Evolutionary conservation across 2,113 vertebrate genomes (phyloP).

Genomic region (Bufo bufo): DNA sequence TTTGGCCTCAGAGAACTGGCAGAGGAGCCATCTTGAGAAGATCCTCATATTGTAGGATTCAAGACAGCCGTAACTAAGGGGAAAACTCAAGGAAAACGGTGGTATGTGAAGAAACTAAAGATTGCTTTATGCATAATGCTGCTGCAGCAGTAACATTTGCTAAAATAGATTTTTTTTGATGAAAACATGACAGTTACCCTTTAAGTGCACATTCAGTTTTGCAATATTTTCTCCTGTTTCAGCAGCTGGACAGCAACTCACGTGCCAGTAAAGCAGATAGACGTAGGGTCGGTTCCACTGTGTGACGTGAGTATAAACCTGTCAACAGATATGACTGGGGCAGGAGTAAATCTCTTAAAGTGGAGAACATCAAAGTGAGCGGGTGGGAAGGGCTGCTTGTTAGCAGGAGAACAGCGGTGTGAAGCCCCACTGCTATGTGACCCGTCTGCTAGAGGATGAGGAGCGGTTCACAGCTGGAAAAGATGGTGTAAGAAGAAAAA

Average conservation of each 20-base stretch:
- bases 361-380: background rate
- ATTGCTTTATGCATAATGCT: no score
- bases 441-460: background rate
- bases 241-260: background rate
- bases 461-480: background rate
- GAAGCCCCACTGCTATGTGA: background rate
- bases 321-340: background rate
- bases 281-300: background rate
- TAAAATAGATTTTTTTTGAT: no score
- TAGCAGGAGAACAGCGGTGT: constrained; percentile 6
- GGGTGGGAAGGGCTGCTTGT: constrained; percentile 12
- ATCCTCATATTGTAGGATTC: no score
- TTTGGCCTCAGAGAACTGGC: no score
- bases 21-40: no score
- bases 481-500: background rate
- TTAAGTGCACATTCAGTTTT: no score
- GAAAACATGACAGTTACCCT: no score
- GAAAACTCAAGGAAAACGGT: no score
- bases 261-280: no score
- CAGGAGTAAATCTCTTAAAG: background rate
- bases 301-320: background rate
- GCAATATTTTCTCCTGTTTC: background rate
- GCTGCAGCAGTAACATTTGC: no score
- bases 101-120: no score
- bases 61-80: no score